Conservation (phyloP, 2,113 vertebrate genomes). For the Zosterops pallidus region DNA sequence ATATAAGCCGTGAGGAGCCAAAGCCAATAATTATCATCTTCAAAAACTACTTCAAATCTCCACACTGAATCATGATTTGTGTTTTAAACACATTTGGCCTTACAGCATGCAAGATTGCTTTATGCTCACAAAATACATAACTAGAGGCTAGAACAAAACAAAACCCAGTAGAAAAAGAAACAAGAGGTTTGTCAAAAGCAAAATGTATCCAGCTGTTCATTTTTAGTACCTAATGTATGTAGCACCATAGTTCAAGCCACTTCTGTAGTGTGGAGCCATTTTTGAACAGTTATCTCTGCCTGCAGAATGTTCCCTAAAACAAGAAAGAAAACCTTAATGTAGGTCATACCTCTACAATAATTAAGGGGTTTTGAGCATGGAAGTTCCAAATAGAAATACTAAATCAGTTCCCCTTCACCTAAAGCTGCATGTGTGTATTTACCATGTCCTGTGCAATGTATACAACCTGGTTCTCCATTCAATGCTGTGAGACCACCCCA, state of each 20-base stretch:
- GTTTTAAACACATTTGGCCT: not conserved
- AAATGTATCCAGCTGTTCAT: not conserved
- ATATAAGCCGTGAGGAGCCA: not conserved
- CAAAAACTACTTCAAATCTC: not conserved
- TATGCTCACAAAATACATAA: slow-evolving; percentile 16
- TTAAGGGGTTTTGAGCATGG: not conserved
- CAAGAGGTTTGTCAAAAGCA: not conserved
- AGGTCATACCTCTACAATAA: not conserved
- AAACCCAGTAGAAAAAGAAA: not conserved
- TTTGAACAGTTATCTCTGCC: not conserved
- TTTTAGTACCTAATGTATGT: not conserved
- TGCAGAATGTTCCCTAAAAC: not conserved
- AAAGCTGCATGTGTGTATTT: not conserved
- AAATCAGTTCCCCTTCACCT: not conserved
- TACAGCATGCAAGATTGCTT: not conserved
- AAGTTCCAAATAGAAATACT: not conserved
- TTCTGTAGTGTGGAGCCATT: not conserved
- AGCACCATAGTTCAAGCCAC: not conserved
- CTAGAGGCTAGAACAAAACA: not conserved
- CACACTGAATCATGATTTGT: slow-evolving; percentile 4
- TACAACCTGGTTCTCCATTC: not conserved
- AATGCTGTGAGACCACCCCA: not conserved
- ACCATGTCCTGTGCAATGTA: fast-evolving
- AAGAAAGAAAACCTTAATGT: not conserved
- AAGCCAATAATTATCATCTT: slow-evolving; percentile 28